Conservation (phyloP, 2,113 vertebrate genomes). For the Pelodiscus sinensis region DNA sequence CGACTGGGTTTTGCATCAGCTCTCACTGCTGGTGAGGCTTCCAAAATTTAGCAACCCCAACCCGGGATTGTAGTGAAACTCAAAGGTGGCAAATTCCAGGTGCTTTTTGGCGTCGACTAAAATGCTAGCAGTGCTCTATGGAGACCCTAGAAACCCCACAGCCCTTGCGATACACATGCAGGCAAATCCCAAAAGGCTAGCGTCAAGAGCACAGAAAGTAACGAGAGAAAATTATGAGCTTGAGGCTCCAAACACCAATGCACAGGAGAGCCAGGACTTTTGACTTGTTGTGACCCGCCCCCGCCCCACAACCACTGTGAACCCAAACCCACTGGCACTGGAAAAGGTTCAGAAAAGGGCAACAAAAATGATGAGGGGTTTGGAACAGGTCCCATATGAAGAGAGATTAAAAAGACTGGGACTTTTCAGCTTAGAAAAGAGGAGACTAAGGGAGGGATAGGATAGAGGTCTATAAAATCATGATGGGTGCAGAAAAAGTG, state of each 20-base stretch:
- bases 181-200: not conserved
- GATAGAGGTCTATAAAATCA: too few species aligned
- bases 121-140: not conserved
- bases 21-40: too few species aligned
- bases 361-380: too few species aligned
- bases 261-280: too few species aligned
- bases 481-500: too few species aligned
- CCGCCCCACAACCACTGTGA: fast-evolving
- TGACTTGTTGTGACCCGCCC: not conserved
- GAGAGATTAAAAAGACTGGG: too few species aligned
- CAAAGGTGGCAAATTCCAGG: not conserved
- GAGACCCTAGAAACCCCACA: not conserved
- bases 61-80: not conserved
- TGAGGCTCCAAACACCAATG: not conserved
- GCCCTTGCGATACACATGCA: too few species aligned
- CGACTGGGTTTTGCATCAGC: not conserved
- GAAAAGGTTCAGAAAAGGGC: too few species aligned
- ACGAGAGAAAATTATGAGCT: not conserved
- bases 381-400: too few species aligned
- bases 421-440: too few species aligned
- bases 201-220: not conserved
- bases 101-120: not conserved
- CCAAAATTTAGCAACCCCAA: not conserved
- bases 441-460: too few species aligned
- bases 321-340: too few species aligned